Evolutionary conservation across 2,888 invertebrate species (phyloP).

Genomic region (Caenorhabditis zanzibari): DNA sequence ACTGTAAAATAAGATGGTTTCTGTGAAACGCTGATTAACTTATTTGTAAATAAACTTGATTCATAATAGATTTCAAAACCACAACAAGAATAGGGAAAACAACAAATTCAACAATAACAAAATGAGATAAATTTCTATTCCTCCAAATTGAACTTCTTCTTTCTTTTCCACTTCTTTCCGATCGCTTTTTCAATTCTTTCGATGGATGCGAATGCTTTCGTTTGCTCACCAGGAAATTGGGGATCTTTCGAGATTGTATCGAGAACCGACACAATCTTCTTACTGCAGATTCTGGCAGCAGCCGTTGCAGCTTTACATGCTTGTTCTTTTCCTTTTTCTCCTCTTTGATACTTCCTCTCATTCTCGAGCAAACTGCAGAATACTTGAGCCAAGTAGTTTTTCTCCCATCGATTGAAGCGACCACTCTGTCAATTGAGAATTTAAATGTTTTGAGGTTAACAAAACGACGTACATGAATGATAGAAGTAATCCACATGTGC

Average conservation of each 20-base stretch:
- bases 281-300: conserved; percentile 53
- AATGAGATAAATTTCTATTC: background rate
- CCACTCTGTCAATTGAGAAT: conserved; percentile 51
- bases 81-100: conserved; percentile 13
- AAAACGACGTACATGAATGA: conserved; percentile 60
- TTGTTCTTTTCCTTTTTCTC: conserved; percentile 62
- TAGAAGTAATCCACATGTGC: conserved; percentile 69
- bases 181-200: conserved; percentile 48
- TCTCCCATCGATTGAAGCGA: conserved; percentile 72
- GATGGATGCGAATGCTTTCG: conserved; percentile 47
- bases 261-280: conserved; percentile 54
- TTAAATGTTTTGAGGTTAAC: background rate
- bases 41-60: conserved; percentile 19
- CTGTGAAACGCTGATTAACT: conserved; percentile 21
- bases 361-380: conserved; percentile 60
- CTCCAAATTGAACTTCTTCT: conserved; percentile 53
- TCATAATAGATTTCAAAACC: conserved; percentile 1
- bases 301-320: conserved; percentile 41
- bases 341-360: conserved; percentile 66
- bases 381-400: conserved; percentile 71
- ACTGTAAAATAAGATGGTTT: background rate
- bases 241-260: conserved; percentile 47
- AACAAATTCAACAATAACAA: conserved; percentile 58
- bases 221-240: conserved; percentile 46
- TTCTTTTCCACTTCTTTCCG: conserved; percentile 62